Evolutionary conservation across 2,797 vertebrate genomes (phyloP).

Genomic region (Morus bassanus): DNA sequence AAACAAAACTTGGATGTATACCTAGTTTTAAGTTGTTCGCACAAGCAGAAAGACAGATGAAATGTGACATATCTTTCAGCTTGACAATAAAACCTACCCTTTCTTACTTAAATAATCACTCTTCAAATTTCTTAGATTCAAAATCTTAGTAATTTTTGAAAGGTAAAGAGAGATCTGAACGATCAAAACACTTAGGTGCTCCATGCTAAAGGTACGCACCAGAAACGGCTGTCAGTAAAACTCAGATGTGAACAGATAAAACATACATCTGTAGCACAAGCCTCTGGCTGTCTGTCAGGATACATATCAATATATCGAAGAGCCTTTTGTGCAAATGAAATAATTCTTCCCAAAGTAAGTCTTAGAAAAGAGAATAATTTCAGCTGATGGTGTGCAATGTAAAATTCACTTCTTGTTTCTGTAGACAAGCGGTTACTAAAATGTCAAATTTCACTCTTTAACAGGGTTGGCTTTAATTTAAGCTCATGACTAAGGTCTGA

Average conservation of each 20-base stretch:
- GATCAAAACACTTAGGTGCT: background rate
- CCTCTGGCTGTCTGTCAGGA: background rate
- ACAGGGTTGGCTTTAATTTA: background rate
- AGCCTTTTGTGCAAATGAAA: background rate
- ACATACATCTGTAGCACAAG: background rate
- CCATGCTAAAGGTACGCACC: background rate
- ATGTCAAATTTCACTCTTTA: background rate
- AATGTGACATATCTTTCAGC: background rate
- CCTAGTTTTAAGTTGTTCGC: background rate
- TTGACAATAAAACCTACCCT: background rate
- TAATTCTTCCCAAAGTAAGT: background rate
- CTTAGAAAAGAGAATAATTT: background rate
- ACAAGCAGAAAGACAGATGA: background rate
- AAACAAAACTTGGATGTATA: background rate
- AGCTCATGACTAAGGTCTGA: background rate
- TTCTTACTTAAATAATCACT: background rate
- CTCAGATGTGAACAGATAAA: background rate
- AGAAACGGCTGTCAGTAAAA: background rate
- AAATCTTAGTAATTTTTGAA: background rate
- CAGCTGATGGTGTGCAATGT: background rate
- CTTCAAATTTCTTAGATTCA: background rate
- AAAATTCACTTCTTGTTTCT: background rate
- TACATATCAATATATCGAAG: fast-evolving
- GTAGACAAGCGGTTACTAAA: background rate
- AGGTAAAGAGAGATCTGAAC: background rate